Percentiles rank a stretch among this genome's conserved stretches.
Conservation (phyloP, 2,113 vertebrate species). For the Epinephelus lanceolatus region DNA sequence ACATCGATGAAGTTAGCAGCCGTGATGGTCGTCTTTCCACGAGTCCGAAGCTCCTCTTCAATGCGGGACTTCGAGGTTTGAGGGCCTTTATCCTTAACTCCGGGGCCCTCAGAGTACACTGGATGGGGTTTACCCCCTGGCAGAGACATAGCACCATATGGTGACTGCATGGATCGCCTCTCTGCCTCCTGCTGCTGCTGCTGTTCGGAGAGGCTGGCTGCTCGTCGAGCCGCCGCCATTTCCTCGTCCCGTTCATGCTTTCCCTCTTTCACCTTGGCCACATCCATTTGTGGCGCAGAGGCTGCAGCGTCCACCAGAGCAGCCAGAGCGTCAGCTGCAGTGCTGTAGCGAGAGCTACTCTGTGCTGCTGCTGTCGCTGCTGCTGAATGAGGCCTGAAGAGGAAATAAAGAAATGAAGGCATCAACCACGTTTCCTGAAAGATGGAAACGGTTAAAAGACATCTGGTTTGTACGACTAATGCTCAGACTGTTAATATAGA, state of each 20-base stretch:
- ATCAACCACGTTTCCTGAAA: neutral
- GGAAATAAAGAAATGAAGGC: neutral
- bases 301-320: slow-evolving; percentile 96
- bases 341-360: slow-evolving; percentile 92
- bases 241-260: slow-evolving; percentile 94
- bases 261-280: slow-evolving; percentile 92
- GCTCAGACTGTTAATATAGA: neutral
- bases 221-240: slow-evolving; percentile 78
- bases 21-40: slow-evolving; percentile 98
- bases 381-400: slow-evolving; percentile 79
- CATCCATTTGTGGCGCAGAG: slow-evolving; percentile 95
- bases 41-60: slow-evolving; percentile 96
- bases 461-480: neutral
- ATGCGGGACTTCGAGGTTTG: slow-evolving; percentile 94
- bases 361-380: slow-evolving; percentile 83
- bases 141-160: slow-evolving; percentile 78
- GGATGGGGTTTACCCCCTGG: slow-evolving; percentile 89
- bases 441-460: neutral
- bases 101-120: slow-evolving; percentile 87
- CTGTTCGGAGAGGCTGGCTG: slow-evolving; percentile 87
- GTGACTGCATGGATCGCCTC: slow-evolving; percentile 85
- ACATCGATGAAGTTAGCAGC: slow-evolving; percentile 99
- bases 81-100: slow-evolving; percentile 92
- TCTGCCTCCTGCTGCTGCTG: slow-evolving; percentile 86
- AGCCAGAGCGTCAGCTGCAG: slow-evolving; percentile 94